Percentiles rank a stretch among this genome's conserved stretches.
These are phyloP conservation scores for Tapera naevia DNA, from an alignment of 2,797 vertebrate species.

Conservation along the genomic window DNA sequence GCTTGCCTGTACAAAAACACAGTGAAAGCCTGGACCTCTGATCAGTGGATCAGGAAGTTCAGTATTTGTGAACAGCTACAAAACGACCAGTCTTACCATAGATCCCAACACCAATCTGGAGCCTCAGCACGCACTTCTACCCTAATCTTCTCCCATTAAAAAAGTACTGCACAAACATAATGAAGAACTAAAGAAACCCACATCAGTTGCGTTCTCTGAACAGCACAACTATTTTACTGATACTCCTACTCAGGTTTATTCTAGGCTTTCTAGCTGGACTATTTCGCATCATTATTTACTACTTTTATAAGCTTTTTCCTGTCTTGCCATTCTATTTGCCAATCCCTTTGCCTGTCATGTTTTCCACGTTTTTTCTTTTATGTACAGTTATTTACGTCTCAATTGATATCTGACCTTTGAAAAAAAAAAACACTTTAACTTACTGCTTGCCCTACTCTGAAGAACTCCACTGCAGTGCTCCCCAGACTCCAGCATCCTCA, in stretches of 20 bases:
- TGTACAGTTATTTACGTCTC: neutral
- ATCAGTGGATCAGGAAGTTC: rapidly evolving
- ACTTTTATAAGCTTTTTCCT: neutral
- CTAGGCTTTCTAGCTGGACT: neutral
- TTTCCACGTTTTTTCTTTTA: neutral
- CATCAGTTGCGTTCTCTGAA: neutral
- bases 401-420: neutral
- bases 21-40: neutral
- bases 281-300: neutral
- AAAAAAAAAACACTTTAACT: neutral
- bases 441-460: neutral
- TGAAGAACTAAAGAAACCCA: neutral
- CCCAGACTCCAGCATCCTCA: neutral
- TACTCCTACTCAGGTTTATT: neutral
- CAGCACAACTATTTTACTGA: neutral
- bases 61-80: neutral
- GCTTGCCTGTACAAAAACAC: neutral
- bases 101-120: neutral
- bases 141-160: neutral
- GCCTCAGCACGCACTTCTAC: neutral
- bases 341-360: neutral
- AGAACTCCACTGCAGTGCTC: neutral
- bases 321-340: neutral
- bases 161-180: neutral
- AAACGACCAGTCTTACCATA: neutral